These are phyloP conservation scores for Semotilus atromaculatus DNA, from an alignment of 2,797 vertebrate genomes.

Conservation along the genomic window DNA sequence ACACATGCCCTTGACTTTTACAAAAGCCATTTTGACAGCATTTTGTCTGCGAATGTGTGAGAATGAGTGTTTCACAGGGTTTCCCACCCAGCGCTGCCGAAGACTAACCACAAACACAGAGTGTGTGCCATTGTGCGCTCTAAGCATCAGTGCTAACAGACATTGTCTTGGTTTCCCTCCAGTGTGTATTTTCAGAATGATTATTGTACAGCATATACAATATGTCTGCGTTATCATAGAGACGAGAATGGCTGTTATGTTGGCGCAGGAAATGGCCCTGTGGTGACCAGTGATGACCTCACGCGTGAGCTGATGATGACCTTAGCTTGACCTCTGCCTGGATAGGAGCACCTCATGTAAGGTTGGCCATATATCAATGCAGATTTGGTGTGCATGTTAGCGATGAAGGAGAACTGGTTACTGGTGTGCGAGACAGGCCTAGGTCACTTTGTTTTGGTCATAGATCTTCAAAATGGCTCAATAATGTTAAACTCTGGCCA, in stretches of 20 bases:
- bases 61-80: constrained; percentile 52
- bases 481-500: not conserved
- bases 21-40: constrained; percentile 51
- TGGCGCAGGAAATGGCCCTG: constrained; percentile 77
- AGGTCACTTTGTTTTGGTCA: not conserved
- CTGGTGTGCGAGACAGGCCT: not conserved
- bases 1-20: constrained; percentile 13
- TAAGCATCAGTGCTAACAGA: constrained; percentile 77
- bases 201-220: constrained; percentile 81
- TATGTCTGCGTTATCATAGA: constrained; percentile 73
- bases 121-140: constrained; percentile 73
- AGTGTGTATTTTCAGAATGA: constrained; percentile 77
- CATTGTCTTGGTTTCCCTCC: constrained; percentile 79
- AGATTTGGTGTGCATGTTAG: not conserved
- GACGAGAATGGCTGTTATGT: constrained; percentile 68
- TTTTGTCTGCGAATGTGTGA: constrained; percentile 49
- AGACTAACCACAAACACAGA: constrained; percentile 69
- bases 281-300: constrained; percentile 73
- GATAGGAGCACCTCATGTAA: constrained; percentile 22
- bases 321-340: constrained; percentile 63
- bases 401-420: not conserved
- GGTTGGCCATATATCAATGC: not conserved
- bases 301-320: constrained; percentile 71
- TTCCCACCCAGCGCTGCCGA: constrained; percentile 54
- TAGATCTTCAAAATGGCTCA: not conserved